These are phyloP conservation scores for Perognathus longimembris DNA, from an alignment of 2,113 vertebrate genomes.

Conservation along the genomic window DNA sequence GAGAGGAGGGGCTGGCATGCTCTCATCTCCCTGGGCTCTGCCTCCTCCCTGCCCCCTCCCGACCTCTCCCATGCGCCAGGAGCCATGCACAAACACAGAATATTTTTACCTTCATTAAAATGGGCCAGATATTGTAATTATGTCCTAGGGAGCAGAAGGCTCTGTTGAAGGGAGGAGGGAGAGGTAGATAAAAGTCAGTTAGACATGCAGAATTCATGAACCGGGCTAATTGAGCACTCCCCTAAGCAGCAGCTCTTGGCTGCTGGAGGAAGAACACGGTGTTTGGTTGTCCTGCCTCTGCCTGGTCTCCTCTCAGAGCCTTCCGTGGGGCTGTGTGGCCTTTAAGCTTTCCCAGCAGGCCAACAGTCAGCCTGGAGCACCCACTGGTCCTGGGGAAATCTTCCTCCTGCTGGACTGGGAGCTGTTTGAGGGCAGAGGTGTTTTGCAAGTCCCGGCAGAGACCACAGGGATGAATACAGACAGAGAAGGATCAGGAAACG, in stretches of 20 bases:
- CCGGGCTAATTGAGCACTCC: slow-evolving; percentile 34
- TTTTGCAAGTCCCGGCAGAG: background rate
- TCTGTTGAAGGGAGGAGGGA: background rate
- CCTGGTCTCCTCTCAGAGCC: background rate
- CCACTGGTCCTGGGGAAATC: fast-evolving
- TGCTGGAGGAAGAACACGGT: background rate
- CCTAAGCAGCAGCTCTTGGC: background rate
- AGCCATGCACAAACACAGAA: slow-evolving; percentile 41
- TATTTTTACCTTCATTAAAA: slow-evolving; percentile 63
- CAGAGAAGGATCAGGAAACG: background rate
- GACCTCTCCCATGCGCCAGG: background rate
- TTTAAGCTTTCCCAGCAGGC: background rate
- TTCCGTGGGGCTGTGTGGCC: background rate
- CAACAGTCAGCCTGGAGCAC: background rate
- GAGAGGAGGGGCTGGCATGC: background rate
- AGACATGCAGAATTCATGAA: slow-evolving; percentile 53
- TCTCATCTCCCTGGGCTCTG: background rate
- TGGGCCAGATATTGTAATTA: slow-evolving; percentile 57
- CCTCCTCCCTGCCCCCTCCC: background rate
- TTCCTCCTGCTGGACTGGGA: background rate
- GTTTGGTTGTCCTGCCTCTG: background rate
- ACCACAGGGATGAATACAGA: too few relatives aligned
- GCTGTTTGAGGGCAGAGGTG: background rate
- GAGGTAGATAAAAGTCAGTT: background rate
- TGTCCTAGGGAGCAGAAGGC: slow-evolving; percentile 48